Base-by-base conservation (phyloP, 2,797 vertebrate genomes). In the Siniperca undulata region DNA sequence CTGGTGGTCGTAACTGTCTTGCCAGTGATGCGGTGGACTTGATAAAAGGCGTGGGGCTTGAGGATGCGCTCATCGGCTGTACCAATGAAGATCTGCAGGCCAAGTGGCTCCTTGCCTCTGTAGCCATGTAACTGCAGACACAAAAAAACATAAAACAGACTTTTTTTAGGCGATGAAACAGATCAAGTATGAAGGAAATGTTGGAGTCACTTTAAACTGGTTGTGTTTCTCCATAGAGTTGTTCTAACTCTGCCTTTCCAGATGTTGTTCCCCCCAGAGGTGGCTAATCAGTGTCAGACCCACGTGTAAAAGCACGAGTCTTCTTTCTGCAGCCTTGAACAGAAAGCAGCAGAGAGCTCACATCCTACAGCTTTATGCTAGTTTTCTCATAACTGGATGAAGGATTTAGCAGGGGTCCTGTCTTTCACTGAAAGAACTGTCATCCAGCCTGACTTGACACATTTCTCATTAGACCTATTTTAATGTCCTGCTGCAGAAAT, bases 1-100 rank as follows among this genome's bases (percentile, higher is more conserved):
- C 99, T 99, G 95, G 96, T 99, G 94, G 99, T 99, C 53, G 98
- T 99, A 58, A 99, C 99, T 0, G 98, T 99, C 79, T 99, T 99
- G n/a, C 99, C 99, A 0, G 99, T 99, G 92, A 99, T 99, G 86
- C 99, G 97, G 88, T 99, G 99, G 34, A 99, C 99, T 93, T 99
- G 99, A 90, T 99, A 99, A 93, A 99, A 99, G 85, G 99, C 98
- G 0, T 99, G 99, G 0, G 99, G 99, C 83, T 99, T 99, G 3
- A 99, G 97, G 92, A 99, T 98, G 61, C 99, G 94, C 90, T 99
- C 99, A 0, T 99, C 99, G 0, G 99, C 98, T 0, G 99, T 99
- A 77, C 99, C 99, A 1, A 99, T 99, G 94, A 99, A 99, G 94
- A 99, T 99, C 95, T 99, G 98, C 74, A 99, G 96, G 4, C 96